Conservation (phyloP, 2,888 invertebrate genomes). For the Nymphalis polychloros region DNA sequence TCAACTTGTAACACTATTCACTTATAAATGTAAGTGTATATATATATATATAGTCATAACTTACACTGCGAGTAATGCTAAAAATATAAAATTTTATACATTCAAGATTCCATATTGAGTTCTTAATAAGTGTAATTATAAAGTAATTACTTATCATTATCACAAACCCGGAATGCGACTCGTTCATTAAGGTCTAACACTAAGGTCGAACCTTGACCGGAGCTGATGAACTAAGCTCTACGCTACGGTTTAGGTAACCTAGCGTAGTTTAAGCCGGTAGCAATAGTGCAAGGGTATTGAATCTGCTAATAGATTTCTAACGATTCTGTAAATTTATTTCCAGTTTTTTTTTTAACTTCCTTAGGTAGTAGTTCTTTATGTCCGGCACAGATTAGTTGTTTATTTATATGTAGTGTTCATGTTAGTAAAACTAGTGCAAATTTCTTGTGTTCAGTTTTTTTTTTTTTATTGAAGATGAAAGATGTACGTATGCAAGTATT, state of each 20-base stretch:
- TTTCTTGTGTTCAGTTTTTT: no score
- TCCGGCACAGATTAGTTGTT: no score
- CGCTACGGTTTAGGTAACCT: constrained; percentile 4
- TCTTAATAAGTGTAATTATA: constrained; percentile 24
- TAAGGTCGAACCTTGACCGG: constrained; percentile 13
- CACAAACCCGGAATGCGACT: constrained; percentile 6
- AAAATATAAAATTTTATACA: not conserved
- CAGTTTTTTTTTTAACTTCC: not conserved
- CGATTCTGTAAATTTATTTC: no score
- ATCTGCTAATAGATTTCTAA: constrained; percentile 12
- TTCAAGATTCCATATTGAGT: constrained; percentile 12
- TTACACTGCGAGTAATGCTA: no score
- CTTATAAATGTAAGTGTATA: no score
- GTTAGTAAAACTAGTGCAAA: no score
- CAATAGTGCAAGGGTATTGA: constrained; percentile 17
- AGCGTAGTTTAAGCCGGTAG: constrained; percentile 15
- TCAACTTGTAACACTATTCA: no score
- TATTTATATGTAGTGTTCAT: no score
- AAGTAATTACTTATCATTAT: constrained; percentile 20
- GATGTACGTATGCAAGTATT: no score
- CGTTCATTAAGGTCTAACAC: constrained; percentile 17
- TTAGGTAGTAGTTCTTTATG: no score
- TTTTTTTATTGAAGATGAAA: no score
- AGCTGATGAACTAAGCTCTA: not conserved
- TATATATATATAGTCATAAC: no score